Evolutionary conservation across 2,888 invertebrate genomes (phyloP).

Genomic region (Polietes domitor): DNA sequence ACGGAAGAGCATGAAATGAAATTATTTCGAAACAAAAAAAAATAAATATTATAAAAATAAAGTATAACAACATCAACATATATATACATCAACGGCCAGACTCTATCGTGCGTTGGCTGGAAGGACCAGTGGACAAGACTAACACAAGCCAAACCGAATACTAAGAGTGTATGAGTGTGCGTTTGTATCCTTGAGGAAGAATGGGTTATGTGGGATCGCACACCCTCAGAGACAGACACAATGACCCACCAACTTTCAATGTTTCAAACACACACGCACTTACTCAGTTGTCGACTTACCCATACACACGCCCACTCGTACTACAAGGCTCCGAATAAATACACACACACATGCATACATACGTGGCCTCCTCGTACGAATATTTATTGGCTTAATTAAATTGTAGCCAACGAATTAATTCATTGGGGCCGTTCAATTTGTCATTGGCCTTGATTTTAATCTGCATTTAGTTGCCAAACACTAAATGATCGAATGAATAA

Average conservation of each 20-base stretch:
- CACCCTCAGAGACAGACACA: no score
- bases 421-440: conserved; percentile 24
- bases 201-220: neutral
- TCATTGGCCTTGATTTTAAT: conserved; percentile 36
- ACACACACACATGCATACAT: no score
- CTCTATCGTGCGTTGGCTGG: no score
- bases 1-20: conserved; percentile 1
- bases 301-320: neutral
- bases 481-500: neutral
- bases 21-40: neutral
- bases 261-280: neutral
- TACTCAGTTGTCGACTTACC: no score
- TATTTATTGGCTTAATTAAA: conserved; percentile 42
- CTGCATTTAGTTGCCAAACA: conserved; percentile 32
- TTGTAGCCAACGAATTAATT: conserved; percentile 14
- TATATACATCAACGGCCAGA: neutral
- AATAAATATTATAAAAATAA: neutral
- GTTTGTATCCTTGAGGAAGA: neutral
- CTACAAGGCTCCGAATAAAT: no score
- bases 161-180: neutral
- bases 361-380: neutral
- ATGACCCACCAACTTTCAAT: neutral
- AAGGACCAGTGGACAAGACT: no score
- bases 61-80: neutral
- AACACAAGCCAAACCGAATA: no score